Evolutionary conservation across 2,113 vertebrate genomes (phyloP), one percentile per base, ranked within the genome.

Genomic region (Ploceus nigricollis): DNA sequence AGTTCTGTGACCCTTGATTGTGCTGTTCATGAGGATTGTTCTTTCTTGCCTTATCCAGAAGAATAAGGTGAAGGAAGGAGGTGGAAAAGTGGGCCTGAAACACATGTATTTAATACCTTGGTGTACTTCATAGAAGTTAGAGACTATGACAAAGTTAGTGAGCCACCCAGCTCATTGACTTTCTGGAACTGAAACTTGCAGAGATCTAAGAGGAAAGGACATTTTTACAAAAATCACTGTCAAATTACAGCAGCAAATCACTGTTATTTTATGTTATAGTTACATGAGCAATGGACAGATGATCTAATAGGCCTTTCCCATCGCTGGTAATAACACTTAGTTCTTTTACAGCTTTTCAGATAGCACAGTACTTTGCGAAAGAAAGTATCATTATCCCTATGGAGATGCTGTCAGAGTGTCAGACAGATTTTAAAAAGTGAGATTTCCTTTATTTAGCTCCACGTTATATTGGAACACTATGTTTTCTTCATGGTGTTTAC

Each of bases 181-280:
- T 27, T 60, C 90, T 17, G 64, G 37, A 39, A 31, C 54, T 54
- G 66, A 80, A 82, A 88, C 61, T 93, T 91, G 23, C 40, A 73
- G 78, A 80, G 42, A 82, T 31, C 31, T 76, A 50, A 86, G 79
- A 79, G 37, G 42, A 78, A 63, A 77, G 50, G 70, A 65, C 78
- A 56, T 93, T 93, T 90, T 77, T 91, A 63, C 42, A 95, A 73
- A 95, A 69, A 40, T 65, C 75, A 50, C 58, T 93, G 70, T 69
- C 66, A 94, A 88, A 93, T 88, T 78, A 48, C 45, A 70, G 85
- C 63, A 90, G 66, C 66, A 94, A 96, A 91, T 96, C 82, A 73
- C 79, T 94, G 71, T 88, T 93, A 83, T 81, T 92, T 96, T 90
- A 70, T 57, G 54, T 77, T 93, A 45, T 24, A 78, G 44, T 82